Evolutionary conservation across 1,140 invertebrate genomes (phyloP).

Genomic region (Apocrypta bakeri): DNA sequence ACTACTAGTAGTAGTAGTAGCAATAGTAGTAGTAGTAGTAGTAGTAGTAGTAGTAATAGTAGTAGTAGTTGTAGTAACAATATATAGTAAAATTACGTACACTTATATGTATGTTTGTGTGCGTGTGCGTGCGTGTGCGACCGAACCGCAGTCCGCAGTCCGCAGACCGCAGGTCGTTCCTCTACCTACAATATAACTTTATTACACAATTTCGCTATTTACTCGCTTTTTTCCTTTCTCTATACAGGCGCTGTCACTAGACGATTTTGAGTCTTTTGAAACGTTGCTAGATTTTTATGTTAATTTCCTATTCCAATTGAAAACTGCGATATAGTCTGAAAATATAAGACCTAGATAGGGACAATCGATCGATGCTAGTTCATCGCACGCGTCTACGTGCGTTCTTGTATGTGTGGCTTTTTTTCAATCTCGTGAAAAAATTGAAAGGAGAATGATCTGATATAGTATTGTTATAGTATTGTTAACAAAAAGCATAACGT

Average conservation of each 20-base stretch:
- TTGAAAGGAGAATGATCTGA: too few species aligned
- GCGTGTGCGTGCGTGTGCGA: not conserved
- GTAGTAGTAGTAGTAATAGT: too few species aligned
- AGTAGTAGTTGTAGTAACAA: too few species aligned
- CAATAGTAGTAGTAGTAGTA: too few species aligned
- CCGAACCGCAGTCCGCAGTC: too few species aligned
- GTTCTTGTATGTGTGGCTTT: too few species aligned
- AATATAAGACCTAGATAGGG: not conserved
- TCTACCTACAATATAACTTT: not conserved
- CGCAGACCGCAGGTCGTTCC: conserved; percentile 12
- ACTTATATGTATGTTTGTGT: not conserved
- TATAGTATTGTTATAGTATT: too few species aligned
- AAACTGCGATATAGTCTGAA: not conserved
- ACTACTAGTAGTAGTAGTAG: too few species aligned
- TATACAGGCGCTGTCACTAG: not conserved
- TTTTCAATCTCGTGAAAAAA: too few species aligned
- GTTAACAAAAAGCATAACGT: too few species aligned
- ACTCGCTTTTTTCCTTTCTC: not conserved
- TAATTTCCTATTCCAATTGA: not conserved
- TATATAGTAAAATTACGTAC: too few species aligned
- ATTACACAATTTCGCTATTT: not conserved
- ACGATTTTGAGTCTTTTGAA: not conserved
- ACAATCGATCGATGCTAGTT: not conserved
- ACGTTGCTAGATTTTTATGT: not conserved
- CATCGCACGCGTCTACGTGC: too few species aligned